Evolutionary conservation across 2,797 vertebrate species (phyloP), one percentile per base, ranked within the genome.

Genomic region (Ctenosaura bakeri): DNA sequence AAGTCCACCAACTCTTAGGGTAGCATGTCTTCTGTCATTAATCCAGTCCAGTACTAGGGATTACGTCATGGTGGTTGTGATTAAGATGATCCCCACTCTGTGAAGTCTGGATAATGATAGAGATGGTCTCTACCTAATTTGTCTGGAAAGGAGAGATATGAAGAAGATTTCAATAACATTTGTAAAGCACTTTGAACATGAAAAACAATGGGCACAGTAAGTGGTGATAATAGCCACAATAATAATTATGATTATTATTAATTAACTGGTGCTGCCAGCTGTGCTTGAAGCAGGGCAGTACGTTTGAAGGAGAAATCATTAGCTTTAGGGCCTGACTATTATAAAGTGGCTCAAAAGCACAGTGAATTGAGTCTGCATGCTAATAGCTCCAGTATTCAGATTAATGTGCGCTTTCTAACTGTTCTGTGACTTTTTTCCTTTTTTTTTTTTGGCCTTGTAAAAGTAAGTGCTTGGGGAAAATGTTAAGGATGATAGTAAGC

Each of bases 231-330:
- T 82, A 87, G 91, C 85, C 77, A 83, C 66, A 91, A 89, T 77
- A 88, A 92, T 86, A 77, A 81, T 74, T 88, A 50, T 78, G 89
- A 92, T 93, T 88, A 85, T 89, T 89, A 93, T 92, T 95, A 91
- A 94, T 91, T 93, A 94, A 92, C 71, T 88, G 85, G 83, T 81
- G 22, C 79, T 89, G 76, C 87, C 29, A 90, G 18, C 88, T 93
- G 18, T 85, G 42, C 26, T 91, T 83, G 59, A 90, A 91, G 85
- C 88, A 76, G 42, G 22, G 74, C 5, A 7, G 69, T 82, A 69
- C 50, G 64, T 84, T 91, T 93, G 86, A 91, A 66, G 88, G 18
- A 88, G 66, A 94, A 73, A 42, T 13, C 87, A 69, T 54, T 92
- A 88, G 18, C 38, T 94, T 95, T 92, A 86, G 22, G 4, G 62